Percentiles rank a stretch among this genome's conserved stretches.
Evolutionary conservation across 2,888 invertebrate genomes (phyloP).

Genomic region (Biston stratarius): DNA sequence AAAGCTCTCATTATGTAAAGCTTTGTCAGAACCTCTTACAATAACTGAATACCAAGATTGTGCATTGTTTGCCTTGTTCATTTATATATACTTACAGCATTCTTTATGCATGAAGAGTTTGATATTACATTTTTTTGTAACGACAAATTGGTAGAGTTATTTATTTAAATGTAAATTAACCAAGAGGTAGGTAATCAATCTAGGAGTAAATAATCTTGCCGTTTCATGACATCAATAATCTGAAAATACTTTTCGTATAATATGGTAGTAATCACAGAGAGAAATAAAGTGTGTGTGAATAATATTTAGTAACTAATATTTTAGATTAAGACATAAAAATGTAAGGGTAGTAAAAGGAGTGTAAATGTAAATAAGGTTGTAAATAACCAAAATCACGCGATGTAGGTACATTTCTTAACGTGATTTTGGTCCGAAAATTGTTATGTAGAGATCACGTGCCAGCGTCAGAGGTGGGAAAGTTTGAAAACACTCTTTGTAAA

Average conservation of each 20-base stretch:
- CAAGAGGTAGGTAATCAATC: too few species aligned
- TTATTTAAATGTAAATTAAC: neutral
- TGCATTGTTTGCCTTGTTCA: slow-evolving; percentile 9
- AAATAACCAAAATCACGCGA: too few species aligned
- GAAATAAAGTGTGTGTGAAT: too few species aligned
- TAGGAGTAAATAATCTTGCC: too few species aligned
- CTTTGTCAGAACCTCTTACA: slow-evolving; percentile 15
- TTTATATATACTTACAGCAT: slow-evolving; percentile 1
- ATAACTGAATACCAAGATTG: slow-evolving; percentile 6
- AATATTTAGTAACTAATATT: too few species aligned
- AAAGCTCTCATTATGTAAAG: slow-evolving; percentile 19
- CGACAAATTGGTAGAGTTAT: neutral
- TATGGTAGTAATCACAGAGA: too few species aligned
- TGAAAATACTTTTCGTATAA: too few species aligned
- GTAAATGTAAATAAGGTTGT: too few species aligned
- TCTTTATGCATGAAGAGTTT: slow-evolving; percentile 15
- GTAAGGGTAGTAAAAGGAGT: too few species aligned
- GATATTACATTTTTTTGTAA: slow-evolving; percentile 11
- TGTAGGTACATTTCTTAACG: too few species aligned
- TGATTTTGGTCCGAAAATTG: slow-evolving; percentile 20
- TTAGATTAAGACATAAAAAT: too few species aligned
- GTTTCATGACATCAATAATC: too few species aligned
- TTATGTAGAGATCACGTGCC: slow-evolving; percentile 60
- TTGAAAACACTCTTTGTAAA: slow-evolving; percentile 76
- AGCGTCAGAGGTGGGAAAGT: slow-evolving; percentile 47